phyloP scores from a whole-genome alignment of 1,140 invertebrate species.

The Apis florea region DNA sequence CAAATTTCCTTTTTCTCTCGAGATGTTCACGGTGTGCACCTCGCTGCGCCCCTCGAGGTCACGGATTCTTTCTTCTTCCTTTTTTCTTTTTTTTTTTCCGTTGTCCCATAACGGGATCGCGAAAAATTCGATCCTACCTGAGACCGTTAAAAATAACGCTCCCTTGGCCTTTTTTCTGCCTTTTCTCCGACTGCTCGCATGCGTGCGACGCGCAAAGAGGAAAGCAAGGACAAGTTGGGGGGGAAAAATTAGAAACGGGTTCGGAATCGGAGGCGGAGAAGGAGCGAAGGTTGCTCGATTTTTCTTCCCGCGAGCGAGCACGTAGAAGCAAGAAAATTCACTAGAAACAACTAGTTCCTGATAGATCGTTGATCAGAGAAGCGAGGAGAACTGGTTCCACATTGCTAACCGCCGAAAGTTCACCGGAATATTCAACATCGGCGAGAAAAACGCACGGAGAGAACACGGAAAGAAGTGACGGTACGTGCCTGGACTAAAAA shows the following conservation, averaged over 20 bases:
- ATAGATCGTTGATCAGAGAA: constrained; percentile 16
- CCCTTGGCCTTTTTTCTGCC: not conserved
- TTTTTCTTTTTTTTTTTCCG: not conserved
- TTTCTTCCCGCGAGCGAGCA: constrained; percentile 26
- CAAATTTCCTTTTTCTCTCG: constrained; percentile 50
- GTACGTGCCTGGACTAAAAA: not conserved
- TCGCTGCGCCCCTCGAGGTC: constrained; percentile 50
- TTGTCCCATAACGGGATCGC: constrained; percentile 60
- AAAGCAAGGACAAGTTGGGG: no score
- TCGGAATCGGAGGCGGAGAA: not conserved
- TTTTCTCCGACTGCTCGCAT: no score
- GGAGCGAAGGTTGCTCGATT: not conserved
- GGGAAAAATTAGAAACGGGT: no score
- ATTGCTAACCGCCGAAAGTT: not conserved
- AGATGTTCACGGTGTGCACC: constrained; percentile 41
- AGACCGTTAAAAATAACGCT: constrained; percentile 59
- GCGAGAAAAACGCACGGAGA: not conserved
- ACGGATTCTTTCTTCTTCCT: constrained; percentile 43
- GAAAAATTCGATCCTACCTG: constrained; percentile 64
- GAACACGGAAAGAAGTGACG: not conserved
- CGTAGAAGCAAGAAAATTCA: constrained; percentile 40
- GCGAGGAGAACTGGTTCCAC: constrained; percentile 17
- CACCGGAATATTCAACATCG: not conserved
- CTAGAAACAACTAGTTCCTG: constrained; percentile 46
- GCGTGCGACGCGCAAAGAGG: no score